Evolutionary conservation across 2,888 invertebrate species (phyloP).

Genomic region (Cataglyphis altisquamis): DNA sequence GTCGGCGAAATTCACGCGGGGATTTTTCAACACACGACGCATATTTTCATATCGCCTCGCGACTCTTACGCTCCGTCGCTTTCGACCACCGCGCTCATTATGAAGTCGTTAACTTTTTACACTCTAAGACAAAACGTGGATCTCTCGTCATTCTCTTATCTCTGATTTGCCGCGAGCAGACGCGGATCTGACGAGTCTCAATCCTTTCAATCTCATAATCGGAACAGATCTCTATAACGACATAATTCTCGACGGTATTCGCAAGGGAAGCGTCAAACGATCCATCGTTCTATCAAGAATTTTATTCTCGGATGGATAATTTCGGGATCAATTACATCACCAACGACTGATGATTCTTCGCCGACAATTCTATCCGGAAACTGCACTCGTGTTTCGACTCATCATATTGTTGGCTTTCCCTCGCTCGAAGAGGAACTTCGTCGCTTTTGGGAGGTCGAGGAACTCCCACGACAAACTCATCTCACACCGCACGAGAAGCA

Average conservation of each 20-base stretch:
- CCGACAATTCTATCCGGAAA: no score
- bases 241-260: constrained; percentile 8
- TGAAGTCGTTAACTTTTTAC: not conserved
- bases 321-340: not conserved
- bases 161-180: constrained; percentile 29
- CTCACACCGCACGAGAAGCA: not conserved
- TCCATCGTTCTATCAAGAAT: constrained; percentile 2
- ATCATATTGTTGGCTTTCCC: not conserved
- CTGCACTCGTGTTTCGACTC: not conserved
- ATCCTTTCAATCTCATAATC: constrained; percentile 17
- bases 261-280: not conserved
- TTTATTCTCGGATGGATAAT: not conserved
- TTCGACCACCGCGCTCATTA: not conserved
- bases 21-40: not conserved
- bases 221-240: constrained; percentile 7
- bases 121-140: no score
- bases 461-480: not conserved
- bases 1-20: constrained; percentile 6
- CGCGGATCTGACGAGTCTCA: not conserved
- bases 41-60: not conserved
- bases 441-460: not conserved
- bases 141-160: not conserved
- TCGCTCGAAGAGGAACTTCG: not conserved
- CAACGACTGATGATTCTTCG: no score
- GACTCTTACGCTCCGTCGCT: not conserved